Conservation (phyloP, 2,888 invertebrate genomes). For the Lepidocyrtoides sp. region DNA sequence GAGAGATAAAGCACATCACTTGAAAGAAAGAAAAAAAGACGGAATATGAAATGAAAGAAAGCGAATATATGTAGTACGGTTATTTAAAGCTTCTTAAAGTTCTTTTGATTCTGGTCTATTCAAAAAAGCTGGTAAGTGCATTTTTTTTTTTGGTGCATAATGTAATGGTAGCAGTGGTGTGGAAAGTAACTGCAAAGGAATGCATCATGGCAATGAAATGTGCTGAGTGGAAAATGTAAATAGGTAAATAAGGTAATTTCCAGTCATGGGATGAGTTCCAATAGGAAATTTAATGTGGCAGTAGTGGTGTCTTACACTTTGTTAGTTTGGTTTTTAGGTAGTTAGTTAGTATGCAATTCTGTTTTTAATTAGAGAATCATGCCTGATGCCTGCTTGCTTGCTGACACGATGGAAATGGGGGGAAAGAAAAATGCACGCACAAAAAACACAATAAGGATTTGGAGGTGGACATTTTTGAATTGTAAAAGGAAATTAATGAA, state of each 20-base stretch:
- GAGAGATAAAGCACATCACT: neutral
- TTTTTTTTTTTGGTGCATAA: neutral
- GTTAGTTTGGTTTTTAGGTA: too few relatives aligned
- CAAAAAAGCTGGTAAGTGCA: too few relatives aligned
- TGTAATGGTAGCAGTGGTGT: neutral
- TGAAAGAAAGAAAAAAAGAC: neutral
- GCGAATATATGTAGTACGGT: conserved; percentile 7
- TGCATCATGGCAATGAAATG: neutral
- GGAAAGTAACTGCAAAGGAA: neutral
- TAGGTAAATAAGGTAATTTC: conserved; percentile 25
- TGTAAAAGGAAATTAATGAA: neutral
- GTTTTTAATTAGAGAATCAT: conserved; percentile 2
- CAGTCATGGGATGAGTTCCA: conserved; percentile 14
- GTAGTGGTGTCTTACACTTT: too few relatives aligned
- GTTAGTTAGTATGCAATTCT: neutral
- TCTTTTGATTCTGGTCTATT: neutral
- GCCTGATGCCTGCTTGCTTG: too few relatives aligned
- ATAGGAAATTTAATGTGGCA: too few relatives aligned
- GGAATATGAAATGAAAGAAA: neutral
- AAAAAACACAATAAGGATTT: too few relatives aligned
- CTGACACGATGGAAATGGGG: too few relatives aligned
- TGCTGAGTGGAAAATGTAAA: conserved; percentile 4
- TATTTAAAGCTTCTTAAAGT: too few relatives aligned
- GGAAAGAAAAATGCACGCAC: neutral
- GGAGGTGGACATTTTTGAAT: too few relatives aligned